phyloP scores from a whole-genome alignment of 2,113 vertebrate genomes.

The Hippocampus barbouri region DNA sequence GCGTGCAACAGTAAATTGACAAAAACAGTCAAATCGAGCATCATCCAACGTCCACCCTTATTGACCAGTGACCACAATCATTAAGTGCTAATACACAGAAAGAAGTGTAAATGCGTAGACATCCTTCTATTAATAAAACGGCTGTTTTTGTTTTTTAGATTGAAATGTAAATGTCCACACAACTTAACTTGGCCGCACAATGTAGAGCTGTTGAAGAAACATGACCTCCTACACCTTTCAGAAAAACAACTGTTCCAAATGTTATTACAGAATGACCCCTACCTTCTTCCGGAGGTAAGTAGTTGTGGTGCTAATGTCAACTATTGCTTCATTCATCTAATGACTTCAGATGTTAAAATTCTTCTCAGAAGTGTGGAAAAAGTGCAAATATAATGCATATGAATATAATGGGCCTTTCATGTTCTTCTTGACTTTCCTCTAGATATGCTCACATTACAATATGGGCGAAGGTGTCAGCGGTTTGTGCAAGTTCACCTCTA shows the following conservation, averaged over 20 bases:
- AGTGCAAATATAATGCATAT: background rate
- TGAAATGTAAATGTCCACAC: conserved; percentile 68
- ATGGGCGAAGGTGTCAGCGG: conserved; percentile 64
- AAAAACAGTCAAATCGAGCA: too few species aligned
- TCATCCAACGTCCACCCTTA: too few species aligned
- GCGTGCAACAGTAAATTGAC: too few species aligned
- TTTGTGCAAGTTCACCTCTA: conserved; percentile 52
- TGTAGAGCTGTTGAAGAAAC: conserved; percentile 28
- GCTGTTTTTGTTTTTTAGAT: conserved; percentile 41
- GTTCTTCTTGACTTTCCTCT: background rate
- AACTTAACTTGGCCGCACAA: conserved; percentile 48
- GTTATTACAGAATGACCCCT: conserved; percentile 72
- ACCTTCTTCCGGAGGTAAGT: conserved; percentile 72
- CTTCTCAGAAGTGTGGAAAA: background rate
- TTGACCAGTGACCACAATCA: too few species aligned
- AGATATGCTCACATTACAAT: conserved; percentile 76
- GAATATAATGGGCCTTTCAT: background rate
- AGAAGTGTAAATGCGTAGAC: too few species aligned
- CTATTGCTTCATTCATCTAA: background rate
- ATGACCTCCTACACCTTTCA: conserved; percentile 42
- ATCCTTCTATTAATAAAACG: background rate
- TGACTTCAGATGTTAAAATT: background rate
- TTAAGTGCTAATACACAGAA: too few species aligned
- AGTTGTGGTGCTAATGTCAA: background rate
- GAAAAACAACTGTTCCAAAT: conserved; percentile 67